Conservation (phyloP, 2,113 vertebrate genomes). For the Scomber japonicus region DNA sequence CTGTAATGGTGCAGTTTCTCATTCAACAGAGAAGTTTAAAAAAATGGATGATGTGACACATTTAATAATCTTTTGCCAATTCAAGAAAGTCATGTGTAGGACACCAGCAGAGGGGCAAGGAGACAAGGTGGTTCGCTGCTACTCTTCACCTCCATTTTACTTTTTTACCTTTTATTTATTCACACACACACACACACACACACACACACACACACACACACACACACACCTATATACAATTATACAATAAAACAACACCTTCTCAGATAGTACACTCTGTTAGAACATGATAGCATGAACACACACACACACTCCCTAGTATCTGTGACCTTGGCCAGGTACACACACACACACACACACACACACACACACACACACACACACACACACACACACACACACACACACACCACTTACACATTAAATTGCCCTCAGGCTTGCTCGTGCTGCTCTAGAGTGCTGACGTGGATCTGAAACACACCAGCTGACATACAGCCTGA, state of each 20-base stretch:
- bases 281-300: slow-evolving; percentile 8
- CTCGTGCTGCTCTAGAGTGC: slow-evolving; percentile 26
- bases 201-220: slow-evolving; percentile 23
- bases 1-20: too few species aligned
- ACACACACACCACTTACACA: slow-evolving; percentile 42
- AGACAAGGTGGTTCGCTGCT: background rate
- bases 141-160: background rate
- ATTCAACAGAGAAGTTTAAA: too few species aligned
- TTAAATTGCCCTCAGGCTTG: slow-evolving; percentile 23
- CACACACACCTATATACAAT: slow-evolving; percentile 7
- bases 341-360: background rate
- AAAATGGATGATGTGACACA: too few species aligned
- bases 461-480: slow-evolving; percentile 52
- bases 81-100: too few species aligned
- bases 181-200: background rate
- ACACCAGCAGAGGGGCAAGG: background rate
- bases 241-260: background rate
- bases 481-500: slow-evolving; percentile 30
- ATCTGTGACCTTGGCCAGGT: slow-evolving; percentile 30
- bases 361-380: slow-evolving; percentile 5
- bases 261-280: background rate
- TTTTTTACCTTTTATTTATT: background rate
- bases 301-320: background rate
- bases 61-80: too few species aligned
- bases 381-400: background rate